phyloP scores from a whole-genome alignment of 37 sponge, comb jelly and placozoan species.

The Diacarnus erythraeanus region DNA sequence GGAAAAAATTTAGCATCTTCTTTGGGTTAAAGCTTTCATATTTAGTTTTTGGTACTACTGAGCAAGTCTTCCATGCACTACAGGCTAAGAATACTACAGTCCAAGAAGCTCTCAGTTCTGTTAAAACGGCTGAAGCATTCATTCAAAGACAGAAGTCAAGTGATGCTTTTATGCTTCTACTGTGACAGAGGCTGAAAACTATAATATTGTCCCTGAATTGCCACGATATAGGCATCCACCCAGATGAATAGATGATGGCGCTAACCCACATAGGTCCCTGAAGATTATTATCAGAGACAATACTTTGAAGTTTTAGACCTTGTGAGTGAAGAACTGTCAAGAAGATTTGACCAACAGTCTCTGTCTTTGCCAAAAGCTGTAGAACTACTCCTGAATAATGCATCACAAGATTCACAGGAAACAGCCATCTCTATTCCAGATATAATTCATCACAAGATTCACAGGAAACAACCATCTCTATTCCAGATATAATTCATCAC shows the following conservation, averaged over 20 bases:
- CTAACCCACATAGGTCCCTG: conserved; percentile 22
- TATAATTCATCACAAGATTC: no score
- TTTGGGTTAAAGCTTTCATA: conserved; percentile 58
- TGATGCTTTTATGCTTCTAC: conserved; percentile 23
- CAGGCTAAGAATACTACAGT: conserved; percentile 23
- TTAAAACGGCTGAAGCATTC: conserved; percentile 3
- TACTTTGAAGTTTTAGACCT: conserved; percentile 31
- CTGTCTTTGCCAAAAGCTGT: neutral
- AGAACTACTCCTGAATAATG: neutral
- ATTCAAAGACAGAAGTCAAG: conserved; percentile 25
- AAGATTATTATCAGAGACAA: conserved; percentile 24
- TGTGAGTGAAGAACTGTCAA: conserved; percentile 14
- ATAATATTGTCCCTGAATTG: conserved; percentile 10
- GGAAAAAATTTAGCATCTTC: conserved; percentile 31
- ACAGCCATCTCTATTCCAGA: no score
- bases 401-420: no score
- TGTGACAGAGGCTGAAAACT: no score
- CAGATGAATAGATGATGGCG: conserved; percentile 24
- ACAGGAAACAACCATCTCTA: no score
- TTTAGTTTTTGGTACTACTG: conserved; percentile 25
- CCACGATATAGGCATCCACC: conserved; percentile 38
- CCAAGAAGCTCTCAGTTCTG: conserved; percentile 25
- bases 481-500: no score
- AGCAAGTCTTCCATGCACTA: conserved; percentile 18
- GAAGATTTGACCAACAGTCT: conserved; percentile 26